phyloP scores from a whole-genome alignment of 2,888 invertebrate genomes.

The Meloe dianella region DNA sequence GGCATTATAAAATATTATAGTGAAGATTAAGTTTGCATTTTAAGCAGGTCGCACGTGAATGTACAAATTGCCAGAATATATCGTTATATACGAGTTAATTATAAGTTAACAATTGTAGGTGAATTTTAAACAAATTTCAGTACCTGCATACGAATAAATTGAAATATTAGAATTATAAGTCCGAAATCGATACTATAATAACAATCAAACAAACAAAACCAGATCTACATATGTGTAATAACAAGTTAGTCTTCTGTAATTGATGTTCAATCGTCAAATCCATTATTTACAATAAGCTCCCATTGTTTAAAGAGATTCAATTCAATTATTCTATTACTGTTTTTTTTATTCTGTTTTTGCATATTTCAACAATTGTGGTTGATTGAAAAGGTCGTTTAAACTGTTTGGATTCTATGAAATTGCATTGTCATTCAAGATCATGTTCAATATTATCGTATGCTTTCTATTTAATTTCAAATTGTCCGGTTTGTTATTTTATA shows the following conservation, averaged over 20 bases:
- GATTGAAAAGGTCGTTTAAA: background rate
- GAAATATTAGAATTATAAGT: no score
- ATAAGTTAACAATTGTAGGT: background rate
- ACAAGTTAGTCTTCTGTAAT: background rate
- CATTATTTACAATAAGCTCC: background rate
- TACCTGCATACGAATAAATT: no score
- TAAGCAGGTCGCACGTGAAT: slow-evolving; percentile 14
- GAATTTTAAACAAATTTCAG: background rate
- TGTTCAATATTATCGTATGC: background rate
- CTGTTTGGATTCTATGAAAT: background rate
- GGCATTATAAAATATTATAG: slow-evolving; percentile 11
- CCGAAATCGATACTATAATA: no score
- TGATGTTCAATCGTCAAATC: background rate
- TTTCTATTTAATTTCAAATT: background rate
- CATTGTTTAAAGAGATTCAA: background rate
- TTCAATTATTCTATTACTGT: background rate
- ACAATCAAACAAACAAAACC: no score
- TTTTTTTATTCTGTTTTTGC: background rate
- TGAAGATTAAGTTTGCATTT: slow-evolving; percentile 13
- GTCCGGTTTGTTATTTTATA: background rate
- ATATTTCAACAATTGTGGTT: background rate
- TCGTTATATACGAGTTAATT: slow-evolving; percentile 10
- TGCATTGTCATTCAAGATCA: slow-evolving; percentile 1
- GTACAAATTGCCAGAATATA: slow-evolving; percentile 13
- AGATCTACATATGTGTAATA: background rate